These are phyloP conservation scores for Orthonyx spaldingii DNA, from an alignment of 2,113 vertebrate genomes.

Conservation along the genomic window DNA sequence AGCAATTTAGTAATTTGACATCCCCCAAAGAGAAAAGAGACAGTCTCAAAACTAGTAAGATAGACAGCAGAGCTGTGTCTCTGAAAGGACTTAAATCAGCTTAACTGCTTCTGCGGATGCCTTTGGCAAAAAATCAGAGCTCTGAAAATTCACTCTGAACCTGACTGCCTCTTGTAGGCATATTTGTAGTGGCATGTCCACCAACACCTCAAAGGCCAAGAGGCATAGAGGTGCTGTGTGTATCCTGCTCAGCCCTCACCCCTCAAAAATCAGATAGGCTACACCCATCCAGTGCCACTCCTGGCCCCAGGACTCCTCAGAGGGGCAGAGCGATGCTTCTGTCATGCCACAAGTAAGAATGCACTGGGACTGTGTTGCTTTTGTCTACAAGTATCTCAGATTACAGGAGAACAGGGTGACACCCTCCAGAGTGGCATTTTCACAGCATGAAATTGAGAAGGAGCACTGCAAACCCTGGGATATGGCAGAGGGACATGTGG, in stretches of 20 bases:
- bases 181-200: not conserved
- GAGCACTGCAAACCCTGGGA: not conserved
- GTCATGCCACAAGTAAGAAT: not conserved
- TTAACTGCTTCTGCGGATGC: not conserved
- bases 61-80: not conserved
- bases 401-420: not conserved
- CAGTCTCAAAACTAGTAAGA: not conserved
- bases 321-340: fast-evolving
- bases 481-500: fast-evolving
- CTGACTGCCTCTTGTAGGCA: not conserved
- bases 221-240: fast-evolving
- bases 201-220: not conserved
- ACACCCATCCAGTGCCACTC: not conserved
- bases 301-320: not conserved
- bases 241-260: not conserved
- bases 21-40: not conserved
- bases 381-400: not conserved
- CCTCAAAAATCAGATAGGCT: not conserved
- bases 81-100: not conserved
- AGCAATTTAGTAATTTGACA: not conserved
- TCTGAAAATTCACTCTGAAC: not conserved
- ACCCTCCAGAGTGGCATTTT: not conserved
- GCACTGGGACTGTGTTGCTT: not conserved
- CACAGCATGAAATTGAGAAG: not conserved
- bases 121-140: not conserved